Conservation (phyloP, 2,888 invertebrate species). For the Fragum whitleyi region DNA sequence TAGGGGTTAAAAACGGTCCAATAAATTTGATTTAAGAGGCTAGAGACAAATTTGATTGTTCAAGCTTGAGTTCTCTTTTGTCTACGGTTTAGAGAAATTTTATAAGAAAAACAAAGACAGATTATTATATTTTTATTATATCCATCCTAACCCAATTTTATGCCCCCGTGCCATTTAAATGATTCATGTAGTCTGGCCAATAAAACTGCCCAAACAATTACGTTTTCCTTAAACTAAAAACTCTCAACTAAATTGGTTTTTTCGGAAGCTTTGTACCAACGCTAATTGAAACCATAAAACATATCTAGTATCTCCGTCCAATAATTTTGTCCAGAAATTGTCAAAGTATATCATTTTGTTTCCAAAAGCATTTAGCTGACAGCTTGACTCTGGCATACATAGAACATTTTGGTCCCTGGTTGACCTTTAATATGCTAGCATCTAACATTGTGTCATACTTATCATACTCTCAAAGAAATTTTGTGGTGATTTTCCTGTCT, state of each 20-base stretch:
- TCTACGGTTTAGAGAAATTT: not conserved
- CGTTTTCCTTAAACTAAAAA: constrained; percentile 47
- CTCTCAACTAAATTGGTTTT: constrained; percentile 44
- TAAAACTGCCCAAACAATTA: constrained; percentile 63
- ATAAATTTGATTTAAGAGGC: no score
- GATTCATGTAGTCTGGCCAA: constrained; percentile 48
- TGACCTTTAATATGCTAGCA: no score
- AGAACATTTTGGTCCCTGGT: no score
- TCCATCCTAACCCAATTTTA: constrained; percentile 51
- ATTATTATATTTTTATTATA: constrained; percentile 51
- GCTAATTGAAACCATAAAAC: constrained; percentile 63
- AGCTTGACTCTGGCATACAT: no score
- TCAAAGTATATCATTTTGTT: constrained; percentile 14
- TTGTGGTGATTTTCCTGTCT: no score
- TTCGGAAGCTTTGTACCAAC: constrained; percentile 31
- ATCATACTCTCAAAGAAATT: no score
- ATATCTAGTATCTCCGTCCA: constrained; percentile 34
- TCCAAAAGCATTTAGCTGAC: not conserved
- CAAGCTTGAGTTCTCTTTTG: no score
- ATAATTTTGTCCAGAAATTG: constrained; percentile 27
- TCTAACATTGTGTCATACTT: no score
- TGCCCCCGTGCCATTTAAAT: constrained; percentile 57
- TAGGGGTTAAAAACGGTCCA: no score
- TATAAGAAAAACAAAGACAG: constrained; percentile 30
- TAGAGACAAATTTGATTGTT: no score